These are phyloP conservation scores for Chirona hameri DNA, from an alignment of 2,888 invertebrate genomes.

Conservation along the genomic window DNA sequence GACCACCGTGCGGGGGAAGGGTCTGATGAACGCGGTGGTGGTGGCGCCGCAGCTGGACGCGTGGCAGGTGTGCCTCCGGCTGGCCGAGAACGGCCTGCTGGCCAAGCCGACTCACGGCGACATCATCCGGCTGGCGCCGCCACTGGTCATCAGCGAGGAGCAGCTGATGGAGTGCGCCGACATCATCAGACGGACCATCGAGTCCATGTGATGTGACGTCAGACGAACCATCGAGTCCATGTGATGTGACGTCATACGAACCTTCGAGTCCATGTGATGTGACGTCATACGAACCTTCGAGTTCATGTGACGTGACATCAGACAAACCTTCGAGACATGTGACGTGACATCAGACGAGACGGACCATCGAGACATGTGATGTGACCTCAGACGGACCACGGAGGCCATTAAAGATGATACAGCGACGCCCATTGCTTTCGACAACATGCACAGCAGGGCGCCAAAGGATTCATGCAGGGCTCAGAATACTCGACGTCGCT, in stretches of 20 bases:
- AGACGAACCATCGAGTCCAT: too few species aligned
- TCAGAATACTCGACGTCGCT: too few species aligned
- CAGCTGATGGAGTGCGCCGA: constrained; percentile 71
- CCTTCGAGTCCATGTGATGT: background rate
- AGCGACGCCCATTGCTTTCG: too few species aligned
- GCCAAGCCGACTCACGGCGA: constrained; percentile 97
- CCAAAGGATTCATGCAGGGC: too few species aligned
- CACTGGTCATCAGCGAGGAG: constrained; percentile 77
- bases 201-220: background rate
- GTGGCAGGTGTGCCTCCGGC: constrained; percentile 78
- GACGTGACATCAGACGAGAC: background rate
- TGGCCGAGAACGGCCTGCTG: constrained; percentile 84
- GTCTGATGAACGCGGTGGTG: constrained; percentile 86
- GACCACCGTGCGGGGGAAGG: constrained; percentile 70
- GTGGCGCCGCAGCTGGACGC: constrained; percentile 69
- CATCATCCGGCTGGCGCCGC: constrained; percentile 91
- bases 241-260: too few species aligned
- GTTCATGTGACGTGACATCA: too few species aligned
- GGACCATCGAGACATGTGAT: too few species aligned
- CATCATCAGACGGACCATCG: constrained; percentile 52
- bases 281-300: background rate
- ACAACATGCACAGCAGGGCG: too few species aligned
- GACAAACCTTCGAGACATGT: too few species aligned
- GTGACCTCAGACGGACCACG: background rate
- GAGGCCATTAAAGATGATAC: too few species aligned